Evolutionary conservation across 2,888 invertebrate genomes (phyloP).

Genomic region (Clunio marinus): DNA sequence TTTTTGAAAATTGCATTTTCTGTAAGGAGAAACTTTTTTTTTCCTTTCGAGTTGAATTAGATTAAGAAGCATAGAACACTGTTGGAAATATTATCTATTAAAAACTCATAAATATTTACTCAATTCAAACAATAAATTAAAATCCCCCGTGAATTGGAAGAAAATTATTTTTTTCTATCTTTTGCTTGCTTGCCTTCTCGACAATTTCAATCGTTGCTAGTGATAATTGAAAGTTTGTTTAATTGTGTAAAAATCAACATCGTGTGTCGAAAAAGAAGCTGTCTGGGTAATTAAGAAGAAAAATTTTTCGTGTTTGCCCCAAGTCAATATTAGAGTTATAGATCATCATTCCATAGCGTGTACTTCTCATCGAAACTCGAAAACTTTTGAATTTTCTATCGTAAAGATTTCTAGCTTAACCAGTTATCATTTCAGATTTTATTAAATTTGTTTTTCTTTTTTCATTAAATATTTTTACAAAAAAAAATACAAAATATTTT

Average conservation of each 20-base stretch:
- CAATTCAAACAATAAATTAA: background rate
- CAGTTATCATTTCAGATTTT: slow-evolving; percentile 5
- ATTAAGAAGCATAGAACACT: background rate
- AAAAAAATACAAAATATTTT: slow-evolving; percentile 24
- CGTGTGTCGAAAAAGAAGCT: background rate
- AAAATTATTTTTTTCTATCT: background rate
- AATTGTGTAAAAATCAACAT: background rate
- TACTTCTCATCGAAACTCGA: background rate
- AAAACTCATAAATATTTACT: slow-evolving; percentile 30
- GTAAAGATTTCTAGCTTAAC: too few relatives aligned
- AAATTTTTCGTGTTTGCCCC: background rate
- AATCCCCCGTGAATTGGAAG: background rate
- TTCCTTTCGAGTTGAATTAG: background rate
- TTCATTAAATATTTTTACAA: slow-evolving; percentile 19
- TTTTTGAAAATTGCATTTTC: slow-evolving; percentile 4
- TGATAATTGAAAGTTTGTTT: background rate
- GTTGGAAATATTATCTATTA: background rate
- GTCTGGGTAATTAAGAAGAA: background rate
- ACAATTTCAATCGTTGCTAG: background rate
- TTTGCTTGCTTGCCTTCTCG: too few relatives aligned
- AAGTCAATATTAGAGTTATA: slow-evolving; percentile 13
- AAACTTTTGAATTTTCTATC: background rate
- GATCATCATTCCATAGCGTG: background rate
- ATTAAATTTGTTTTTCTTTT: slow-evolving; percentile 3
- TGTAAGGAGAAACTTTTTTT: too few relatives aligned